Conservation (phyloP, 2,888 invertebrate genomes). For the Tyria jacobaeae region DNA sequence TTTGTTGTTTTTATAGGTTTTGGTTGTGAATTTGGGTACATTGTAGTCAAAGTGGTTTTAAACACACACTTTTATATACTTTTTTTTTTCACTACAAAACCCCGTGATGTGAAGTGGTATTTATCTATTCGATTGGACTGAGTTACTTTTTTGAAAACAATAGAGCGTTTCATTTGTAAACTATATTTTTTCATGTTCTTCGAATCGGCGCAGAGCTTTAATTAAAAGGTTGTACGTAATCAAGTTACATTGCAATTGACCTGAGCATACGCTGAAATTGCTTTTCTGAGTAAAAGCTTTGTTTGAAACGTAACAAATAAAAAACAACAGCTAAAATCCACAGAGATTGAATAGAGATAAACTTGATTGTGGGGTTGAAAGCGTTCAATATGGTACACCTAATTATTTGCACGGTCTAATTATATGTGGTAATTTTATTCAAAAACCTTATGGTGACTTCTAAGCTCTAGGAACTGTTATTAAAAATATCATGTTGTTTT, state of each 20-base stretch:
- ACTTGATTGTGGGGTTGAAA: conserved; percentile 52
- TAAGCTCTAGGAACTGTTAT: not conserved
- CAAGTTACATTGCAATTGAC: conserved; percentile 1
- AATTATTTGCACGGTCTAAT: conserved; percentile 67
- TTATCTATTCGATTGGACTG: no score
- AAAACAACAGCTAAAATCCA: conserved; percentile 23
- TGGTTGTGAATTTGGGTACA: not conserved
- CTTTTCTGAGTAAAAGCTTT: conserved; percentile 12
- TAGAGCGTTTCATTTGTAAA: no score
- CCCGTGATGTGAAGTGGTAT: no score
- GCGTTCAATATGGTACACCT: conserved; percentile 60
- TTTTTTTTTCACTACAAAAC: no score
- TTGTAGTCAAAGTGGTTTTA: no score
- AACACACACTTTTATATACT: no score
- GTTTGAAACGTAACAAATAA: conserved; percentile 9
- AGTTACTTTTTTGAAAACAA: no score
- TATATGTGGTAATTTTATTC: conserved; percentile 70
- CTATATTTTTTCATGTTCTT: no score
- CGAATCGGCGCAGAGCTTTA: not conserved
- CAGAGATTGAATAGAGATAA: conserved; percentile 47
- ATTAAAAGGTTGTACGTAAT: not conserved
- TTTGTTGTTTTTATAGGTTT: not conserved
- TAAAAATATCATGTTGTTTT: not conserved
- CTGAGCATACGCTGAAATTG: conserved; percentile 12
- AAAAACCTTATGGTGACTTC: conserved; percentile 67